Evolutionary conservation across 1,140 invertebrate genomes (phyloP).

Genomic region (Zaprionus ghesquierei): DNA sequence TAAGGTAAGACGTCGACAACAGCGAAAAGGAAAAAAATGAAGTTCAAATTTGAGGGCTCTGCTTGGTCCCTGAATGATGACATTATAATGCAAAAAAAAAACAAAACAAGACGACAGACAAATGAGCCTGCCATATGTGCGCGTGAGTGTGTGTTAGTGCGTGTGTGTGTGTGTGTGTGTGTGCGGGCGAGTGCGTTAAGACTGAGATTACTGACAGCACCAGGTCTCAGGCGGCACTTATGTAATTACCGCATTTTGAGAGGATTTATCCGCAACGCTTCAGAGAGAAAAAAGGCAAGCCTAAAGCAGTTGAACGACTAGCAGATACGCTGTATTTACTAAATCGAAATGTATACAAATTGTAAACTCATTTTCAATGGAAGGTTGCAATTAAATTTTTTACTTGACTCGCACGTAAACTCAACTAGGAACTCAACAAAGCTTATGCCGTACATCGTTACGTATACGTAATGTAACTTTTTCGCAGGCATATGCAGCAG

Average conservation of each 20-base stretch:
- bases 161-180: not conserved
- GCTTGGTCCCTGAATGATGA: constrained; percentile 24
- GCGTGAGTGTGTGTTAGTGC: too few species aligned
- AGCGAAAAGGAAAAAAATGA: not conserved
- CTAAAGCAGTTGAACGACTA: not conserved
- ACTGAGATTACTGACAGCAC: constrained; percentile 32
- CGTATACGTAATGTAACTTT: too few species aligned
- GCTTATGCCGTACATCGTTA: too few species aligned
- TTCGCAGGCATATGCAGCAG: not conserved
- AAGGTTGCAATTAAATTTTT: too few species aligned
- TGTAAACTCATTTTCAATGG: too few species aligned
- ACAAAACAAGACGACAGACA: constrained; percentile 1
- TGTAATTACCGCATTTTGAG: constrained; percentile 45
- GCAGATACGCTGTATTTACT: not conserved
- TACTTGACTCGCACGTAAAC: too few species aligned
- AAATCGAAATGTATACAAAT: not conserved
- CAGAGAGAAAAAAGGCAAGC: not conserved
- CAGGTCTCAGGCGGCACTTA: constrained; percentile 35
- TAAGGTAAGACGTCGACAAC: not conserved
- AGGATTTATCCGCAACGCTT: constrained; percentile 16
- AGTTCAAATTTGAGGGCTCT: constrained; percentile 7
- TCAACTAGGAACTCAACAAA: too few species aligned
- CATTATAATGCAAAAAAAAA: constrained; percentile 26
- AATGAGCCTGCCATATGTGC: constrained; percentile 2
- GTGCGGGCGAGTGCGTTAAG: not conserved